Evolutionary conservation across 2,888 invertebrate species (phyloP).

Genomic region (Rhaphigaster nebulosa): DNA sequence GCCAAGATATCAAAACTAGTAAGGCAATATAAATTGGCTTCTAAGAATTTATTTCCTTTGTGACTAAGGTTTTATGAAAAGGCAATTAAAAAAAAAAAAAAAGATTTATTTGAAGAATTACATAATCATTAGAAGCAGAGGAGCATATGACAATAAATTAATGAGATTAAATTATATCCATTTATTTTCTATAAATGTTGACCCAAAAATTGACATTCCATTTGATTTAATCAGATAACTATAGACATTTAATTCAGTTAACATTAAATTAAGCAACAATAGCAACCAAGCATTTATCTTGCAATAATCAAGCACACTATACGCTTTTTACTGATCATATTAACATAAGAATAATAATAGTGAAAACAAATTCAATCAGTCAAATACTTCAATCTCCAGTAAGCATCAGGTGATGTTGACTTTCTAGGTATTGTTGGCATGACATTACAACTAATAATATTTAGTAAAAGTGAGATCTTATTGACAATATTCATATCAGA

Average conservation of each 20-base stretch:
- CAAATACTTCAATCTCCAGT: neutral
- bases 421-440: neutral
- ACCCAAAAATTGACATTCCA: neutral
- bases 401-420: neutral
- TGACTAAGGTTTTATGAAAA: too few species aligned
- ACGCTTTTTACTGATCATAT: neutral
- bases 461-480: too few species aligned
- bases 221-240: neutral
- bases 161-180: too few species aligned
- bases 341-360: neutral
- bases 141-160: too few species aligned
- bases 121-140: too few species aligned
- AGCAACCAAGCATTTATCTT: constrained; percentile 24
- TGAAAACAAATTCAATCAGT: neutral
- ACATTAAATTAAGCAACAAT: constrained; percentile 9
- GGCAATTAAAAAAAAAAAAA: too few species aligned
- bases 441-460: neutral
- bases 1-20: too few species aligned
- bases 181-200: neutral
- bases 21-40: too few species aligned
- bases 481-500: too few species aligned
- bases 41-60: too few species aligned
- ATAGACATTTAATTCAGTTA: neutral
- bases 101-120: too few species aligned
- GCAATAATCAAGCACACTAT: constrained; percentile 42